Base-by-base conservation (phyloP, 2,113 vertebrate genomes). In the Strigops habroptila region DNA sequence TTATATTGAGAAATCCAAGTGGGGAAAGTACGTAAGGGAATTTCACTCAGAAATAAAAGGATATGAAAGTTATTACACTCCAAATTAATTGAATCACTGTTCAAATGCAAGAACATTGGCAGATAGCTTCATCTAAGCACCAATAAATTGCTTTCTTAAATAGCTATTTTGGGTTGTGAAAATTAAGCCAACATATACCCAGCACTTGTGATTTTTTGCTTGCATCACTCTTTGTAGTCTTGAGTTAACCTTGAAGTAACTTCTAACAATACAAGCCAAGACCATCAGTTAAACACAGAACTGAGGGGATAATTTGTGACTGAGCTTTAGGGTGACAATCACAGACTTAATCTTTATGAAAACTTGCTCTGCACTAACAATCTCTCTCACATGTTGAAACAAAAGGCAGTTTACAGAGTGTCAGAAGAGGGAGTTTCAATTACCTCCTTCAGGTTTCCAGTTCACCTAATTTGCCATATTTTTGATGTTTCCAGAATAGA, bases 361-460 rank as follows among this genome's bases (percentile, higher is more conserved):
- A 92, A 88, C 18, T 3, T 46, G 3, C 64, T 69, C 35, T 76
- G 78, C 75, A 65, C n/a, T 14, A 46, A 41, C 83, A 84, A 57
- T 3, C 1, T 30, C 59, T 46, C 85, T 91, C 87, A 67, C 51
- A 4, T 0, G 44, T 10, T 31, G 82, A 21, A 46, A 69, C 85
- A 55, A 7, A 39, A 51, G n/a, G 77, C 30, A 83, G 71, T 28
- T 90, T 24, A 52, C 5, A 18, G 80, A 76, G 62, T 18, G 77
- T 69, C 94, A 86, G 3, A 64, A 88, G 44, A 78, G 14, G 79
- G 44, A 84, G 78, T 92, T 93, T 95, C 94, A 76, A 92, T 90
- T 96, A 69, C 55, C 63, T 83, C 95, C 82, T 78, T 87, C 70
- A 59, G 93, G 37, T 91, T 97, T 96, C 94, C 25, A 28, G 6